phyloP scores from a whole-genome alignment of 2,888 invertebrate genomes.

The Dolichopus griseipennis region DNA sequence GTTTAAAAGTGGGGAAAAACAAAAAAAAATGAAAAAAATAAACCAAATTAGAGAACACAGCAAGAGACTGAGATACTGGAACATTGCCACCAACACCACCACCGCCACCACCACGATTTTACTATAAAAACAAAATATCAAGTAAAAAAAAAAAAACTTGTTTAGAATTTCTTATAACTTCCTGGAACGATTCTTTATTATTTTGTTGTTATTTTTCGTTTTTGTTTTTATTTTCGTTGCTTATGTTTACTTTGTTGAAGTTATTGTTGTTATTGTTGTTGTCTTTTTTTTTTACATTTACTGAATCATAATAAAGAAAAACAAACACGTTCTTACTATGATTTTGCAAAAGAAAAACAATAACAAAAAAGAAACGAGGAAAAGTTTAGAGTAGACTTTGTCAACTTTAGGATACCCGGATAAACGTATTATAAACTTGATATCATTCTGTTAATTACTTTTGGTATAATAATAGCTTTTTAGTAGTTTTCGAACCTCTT shows the following conservation, averaged over 20 bases:
- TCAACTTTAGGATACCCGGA: too few species aligned
- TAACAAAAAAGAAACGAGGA: too few species aligned
- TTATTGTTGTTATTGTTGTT: background rate
- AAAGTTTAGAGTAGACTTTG: too few species aligned
- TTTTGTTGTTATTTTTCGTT: background rate
- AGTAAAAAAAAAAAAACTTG: background rate
- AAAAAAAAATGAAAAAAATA: background rate
- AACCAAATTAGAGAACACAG: background rate
- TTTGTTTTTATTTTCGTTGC: too few species aligned
- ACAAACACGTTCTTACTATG: background rate
- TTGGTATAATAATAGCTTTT: too few species aligned
- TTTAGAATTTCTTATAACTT: constrained; percentile 6
- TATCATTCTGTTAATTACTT: too few species aligned
- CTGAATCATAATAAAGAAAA: background rate
- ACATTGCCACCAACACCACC: background rate
- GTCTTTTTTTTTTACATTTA: background rate
- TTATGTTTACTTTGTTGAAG: too few species aligned
- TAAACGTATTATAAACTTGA: too few species aligned
- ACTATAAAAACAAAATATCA: background rate
- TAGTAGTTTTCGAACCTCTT: too few species aligned
- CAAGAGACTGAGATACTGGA: background rate
- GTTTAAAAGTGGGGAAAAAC: too few species aligned
- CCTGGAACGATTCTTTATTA: background rate
- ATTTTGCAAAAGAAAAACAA: background rate
- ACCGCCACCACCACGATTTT: background rate